phyloP scores from a whole-genome alignment of 2,888 invertebrate genomes.

The Ctenicera cuprea region DNA sequence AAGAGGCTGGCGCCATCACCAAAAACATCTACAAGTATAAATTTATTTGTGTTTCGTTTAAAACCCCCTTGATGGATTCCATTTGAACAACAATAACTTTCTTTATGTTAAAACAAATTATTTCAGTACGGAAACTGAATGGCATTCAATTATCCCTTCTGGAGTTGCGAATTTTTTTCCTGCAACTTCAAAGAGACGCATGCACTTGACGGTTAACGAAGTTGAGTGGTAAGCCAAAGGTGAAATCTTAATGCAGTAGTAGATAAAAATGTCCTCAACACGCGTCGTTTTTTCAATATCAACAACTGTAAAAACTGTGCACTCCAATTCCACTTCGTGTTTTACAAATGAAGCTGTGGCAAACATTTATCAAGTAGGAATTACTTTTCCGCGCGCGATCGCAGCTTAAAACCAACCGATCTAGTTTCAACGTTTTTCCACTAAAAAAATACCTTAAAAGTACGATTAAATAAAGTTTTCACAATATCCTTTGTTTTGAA shows the following conservation, averaged over 20 bases:
- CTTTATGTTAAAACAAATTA: conserved; percentile 9
- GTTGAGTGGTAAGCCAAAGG: conserved; percentile 7
- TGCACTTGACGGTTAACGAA: conserved; percentile 29
- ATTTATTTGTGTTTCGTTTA: conserved; percentile 19
- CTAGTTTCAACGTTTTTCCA: conserved; percentile 14
- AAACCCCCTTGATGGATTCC: neutral
- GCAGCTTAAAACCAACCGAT: neutral
- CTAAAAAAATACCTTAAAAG: neutral
- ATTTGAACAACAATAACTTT: conserved; percentile 12
- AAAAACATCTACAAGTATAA: conserved; percentile 15
- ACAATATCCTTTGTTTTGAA: conserved; percentile 17
- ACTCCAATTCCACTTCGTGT: conserved; percentile 29
- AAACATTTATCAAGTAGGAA: conserved; percentile 43
- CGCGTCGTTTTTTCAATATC: conserved; percentile 23
- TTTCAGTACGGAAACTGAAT: neutral
- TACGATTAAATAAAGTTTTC: neutral
- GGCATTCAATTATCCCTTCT: neutral
- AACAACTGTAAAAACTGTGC: conserved; percentile 26
- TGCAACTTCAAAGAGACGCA: conserved; percentile 5
- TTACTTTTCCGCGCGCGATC: conserved; percentile 36
- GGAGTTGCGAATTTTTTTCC: neutral
- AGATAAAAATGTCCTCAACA: conserved; percentile 37
- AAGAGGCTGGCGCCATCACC: conserved; percentile 11
- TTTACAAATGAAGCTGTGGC: conserved; percentile 42
- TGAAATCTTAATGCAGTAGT: conserved; percentile 27